phyloP scores from a whole-genome alignment of 2,888 invertebrate species.

The Amaurobius ferox region DNA sequence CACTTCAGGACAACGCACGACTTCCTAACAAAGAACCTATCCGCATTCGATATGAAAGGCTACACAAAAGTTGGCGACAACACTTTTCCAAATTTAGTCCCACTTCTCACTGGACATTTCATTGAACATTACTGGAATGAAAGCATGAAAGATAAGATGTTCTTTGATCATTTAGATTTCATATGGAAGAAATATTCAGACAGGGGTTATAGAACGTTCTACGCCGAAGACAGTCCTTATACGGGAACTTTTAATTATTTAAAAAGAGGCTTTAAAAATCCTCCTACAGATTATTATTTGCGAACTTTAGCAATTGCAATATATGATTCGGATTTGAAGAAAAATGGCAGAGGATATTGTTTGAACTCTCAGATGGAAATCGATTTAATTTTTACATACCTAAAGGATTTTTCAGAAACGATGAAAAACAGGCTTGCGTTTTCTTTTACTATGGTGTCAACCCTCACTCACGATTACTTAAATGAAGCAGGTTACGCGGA shows the following conservation, averaged over 20 bases:
- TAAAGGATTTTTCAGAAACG: constrained; percentile 46
- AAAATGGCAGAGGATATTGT: constrained; percentile 37
- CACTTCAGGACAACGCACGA: constrained; percentile 85
- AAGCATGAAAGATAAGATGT: constrained; percentile 43
- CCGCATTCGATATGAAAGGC: constrained; percentile 85
- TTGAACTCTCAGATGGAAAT: constrained; percentile 52
- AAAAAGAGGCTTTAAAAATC: constrained; percentile 76
- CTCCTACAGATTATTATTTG: constrained; percentile 77
- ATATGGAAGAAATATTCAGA: constrained; percentile 77
- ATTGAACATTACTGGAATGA: constrained; percentile 73
- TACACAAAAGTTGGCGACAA: constrained; percentile 81
- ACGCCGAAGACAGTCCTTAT: constrained; percentile 76
- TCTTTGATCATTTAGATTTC: constrained; percentile 76
- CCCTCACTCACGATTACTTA: constrained; percentile 76
- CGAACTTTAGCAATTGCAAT: constrained; percentile 76
- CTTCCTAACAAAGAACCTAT: constrained; percentile 82
- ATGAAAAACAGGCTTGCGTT: constrained; percentile 74
- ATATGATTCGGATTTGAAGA: constrained; percentile 74
- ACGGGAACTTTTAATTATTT: constrained; percentile 77
- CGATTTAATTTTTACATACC: constrained; percentile 46
- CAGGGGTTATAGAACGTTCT: constrained; percentile 76
- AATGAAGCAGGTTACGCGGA: constrained; percentile 76
- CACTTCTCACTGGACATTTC: constrained; percentile 75
- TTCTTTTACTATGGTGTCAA: constrained; percentile 76
- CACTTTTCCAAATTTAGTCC: constrained; percentile 77